phyloP scores from a whole-genome alignment of 2,888 invertebrate species.

The Drosophila mettleri region DNA sequence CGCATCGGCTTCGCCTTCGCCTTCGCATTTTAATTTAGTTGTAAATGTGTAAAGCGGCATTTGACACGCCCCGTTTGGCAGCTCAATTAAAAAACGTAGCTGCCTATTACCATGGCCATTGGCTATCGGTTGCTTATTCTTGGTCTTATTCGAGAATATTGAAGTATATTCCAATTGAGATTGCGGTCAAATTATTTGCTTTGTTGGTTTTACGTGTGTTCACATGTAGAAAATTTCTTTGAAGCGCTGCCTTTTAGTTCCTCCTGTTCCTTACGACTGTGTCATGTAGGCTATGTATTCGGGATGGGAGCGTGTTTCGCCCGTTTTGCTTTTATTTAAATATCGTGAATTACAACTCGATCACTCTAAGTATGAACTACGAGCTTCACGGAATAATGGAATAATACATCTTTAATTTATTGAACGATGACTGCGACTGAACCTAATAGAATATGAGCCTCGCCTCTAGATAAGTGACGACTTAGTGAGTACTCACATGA shows the following conservation, averaged over 20 bases:
- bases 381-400: too few relatives aligned
- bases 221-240: conserved; percentile 53
- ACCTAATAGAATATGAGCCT: too few relatives aligned
- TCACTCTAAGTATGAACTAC: too few relatives aligned
- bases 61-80: conserved; percentile 83
- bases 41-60: conserved; percentile 83
- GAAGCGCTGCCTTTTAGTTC: conserved; percentile 10
- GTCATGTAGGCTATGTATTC: not conserved
- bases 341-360: too few relatives aligned
- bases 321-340: not conserved
- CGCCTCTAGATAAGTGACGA: too few relatives aligned
- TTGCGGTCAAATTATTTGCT: conserved; percentile 57
- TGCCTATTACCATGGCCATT: conserved; percentile 66
- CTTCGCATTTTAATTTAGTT: conserved; percentile 79
- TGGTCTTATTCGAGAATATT: conserved; percentile 24
- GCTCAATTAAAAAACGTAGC: conserved; percentile 83
- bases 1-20: not conserved
- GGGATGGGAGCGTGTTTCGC: conserved; percentile 12
- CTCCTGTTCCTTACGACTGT: conserved; percentile 16
- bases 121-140: conserved; percentile 45
- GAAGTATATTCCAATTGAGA: conserved; percentile 50
- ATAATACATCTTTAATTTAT: too few relatives aligned
- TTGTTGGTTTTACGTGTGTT: conserved; percentile 46
- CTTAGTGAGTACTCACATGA: not conserved
- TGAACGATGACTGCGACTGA: too few relatives aligned